These are phyloP conservation scores for Uria lomvia DNA, from an alignment of 2,113 vertebrate genomes.

Conservation along the genomic window DNA sequence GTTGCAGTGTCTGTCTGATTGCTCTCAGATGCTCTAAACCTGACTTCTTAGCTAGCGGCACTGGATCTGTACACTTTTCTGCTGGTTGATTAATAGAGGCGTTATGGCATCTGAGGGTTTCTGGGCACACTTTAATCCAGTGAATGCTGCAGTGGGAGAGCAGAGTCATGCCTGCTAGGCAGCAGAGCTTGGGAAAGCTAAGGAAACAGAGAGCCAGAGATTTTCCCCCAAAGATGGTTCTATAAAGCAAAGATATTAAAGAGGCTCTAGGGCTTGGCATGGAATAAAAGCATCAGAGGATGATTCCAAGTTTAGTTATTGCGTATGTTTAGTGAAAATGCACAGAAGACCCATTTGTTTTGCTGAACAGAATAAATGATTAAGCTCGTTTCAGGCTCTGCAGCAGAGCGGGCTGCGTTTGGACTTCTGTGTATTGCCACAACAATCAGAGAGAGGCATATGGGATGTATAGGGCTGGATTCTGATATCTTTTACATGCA, in stretches of 20 bases:
- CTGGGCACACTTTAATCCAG: slow-evolving; percentile 50
- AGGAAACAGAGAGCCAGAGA: neutral
- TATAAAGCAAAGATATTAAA: slow-evolving; percentile 50
- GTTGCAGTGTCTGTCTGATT: slow-evolving; percentile 14
- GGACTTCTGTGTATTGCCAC: neutral
- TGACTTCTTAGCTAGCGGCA: slow-evolving; percentile 26
- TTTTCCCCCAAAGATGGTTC: slow-evolving; percentile 36
- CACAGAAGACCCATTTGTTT: slow-evolving; percentile 46
- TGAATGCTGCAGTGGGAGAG: slow-evolving; percentile 31
- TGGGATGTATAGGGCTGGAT: neutral
- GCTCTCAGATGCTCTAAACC: slow-evolving; percentile 47
- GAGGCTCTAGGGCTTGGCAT: slow-evolving; percentile 12
- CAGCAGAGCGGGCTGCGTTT: neutral
- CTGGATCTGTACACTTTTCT: neutral
- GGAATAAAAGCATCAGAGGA: slow-evolving; percentile 35
- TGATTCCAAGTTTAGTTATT: slow-evolving; percentile 22
- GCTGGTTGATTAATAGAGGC: slow-evolving; percentile 44
- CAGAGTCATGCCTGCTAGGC: slow-evolving; percentile 20
- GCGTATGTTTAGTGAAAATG: slow-evolving; percentile 40
- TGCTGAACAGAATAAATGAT: slow-evolving; percentile 53
- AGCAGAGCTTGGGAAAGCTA: neutral
- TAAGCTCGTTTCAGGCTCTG: slow-evolving; percentile 3
- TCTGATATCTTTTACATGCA: neutral
- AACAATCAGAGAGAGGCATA: neutral
- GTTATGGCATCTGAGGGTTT: slow-evolving; percentile 38